A percentile compares a stretch with the other conserved stretches of the same genome.
phyloP scores from a whole-genome alignment of 2,113 vertebrate genomes.

The Phrynosoma blainvillii region DNA sequence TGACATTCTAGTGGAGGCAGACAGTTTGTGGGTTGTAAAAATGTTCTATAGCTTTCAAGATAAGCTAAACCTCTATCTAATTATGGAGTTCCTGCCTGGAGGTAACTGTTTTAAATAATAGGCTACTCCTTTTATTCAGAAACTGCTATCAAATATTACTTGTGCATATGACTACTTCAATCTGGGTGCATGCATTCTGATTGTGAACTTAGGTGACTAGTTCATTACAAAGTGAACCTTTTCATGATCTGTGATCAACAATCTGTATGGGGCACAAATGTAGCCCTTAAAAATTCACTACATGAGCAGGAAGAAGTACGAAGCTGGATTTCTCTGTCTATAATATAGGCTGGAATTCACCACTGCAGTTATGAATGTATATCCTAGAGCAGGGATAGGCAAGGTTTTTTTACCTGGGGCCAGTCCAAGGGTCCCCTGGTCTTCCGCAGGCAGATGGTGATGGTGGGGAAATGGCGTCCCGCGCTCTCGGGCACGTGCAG shows the following conservation, averaged over 20 bases:
- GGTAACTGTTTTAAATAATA: constrained; percentile 77
- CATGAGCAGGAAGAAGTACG: neutral
- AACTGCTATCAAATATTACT: constrained; percentile 16
- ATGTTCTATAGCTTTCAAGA: constrained; percentile 99
- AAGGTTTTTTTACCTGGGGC: no score
- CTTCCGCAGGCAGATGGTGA: no score
- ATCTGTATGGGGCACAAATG: neutral
- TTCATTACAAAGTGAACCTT: neutral
- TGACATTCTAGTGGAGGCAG: constrained; percentile 97
- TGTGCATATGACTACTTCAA: accelerated
- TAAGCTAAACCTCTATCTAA: constrained; percentile 98
- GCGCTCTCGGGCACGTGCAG: no score
- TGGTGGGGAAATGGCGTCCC: no score
- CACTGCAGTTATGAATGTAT: no score
- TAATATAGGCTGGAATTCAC: no score
- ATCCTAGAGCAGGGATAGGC: no score
- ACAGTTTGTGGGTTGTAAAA: constrained; percentile 98
- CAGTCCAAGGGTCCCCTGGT: no score
- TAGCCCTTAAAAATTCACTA: neutral
- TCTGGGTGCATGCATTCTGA: accelerated
- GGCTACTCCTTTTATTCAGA: constrained; percentile 49
- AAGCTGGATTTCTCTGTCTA: no score
- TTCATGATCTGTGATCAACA: neutral
- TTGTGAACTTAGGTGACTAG: neutral
- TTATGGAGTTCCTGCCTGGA: constrained; percentile 99